phyloP scores from a whole-genome alignment of 30 jellyfish, hydroid and myxozoan species.

The Aurelia aurita region DNA sequence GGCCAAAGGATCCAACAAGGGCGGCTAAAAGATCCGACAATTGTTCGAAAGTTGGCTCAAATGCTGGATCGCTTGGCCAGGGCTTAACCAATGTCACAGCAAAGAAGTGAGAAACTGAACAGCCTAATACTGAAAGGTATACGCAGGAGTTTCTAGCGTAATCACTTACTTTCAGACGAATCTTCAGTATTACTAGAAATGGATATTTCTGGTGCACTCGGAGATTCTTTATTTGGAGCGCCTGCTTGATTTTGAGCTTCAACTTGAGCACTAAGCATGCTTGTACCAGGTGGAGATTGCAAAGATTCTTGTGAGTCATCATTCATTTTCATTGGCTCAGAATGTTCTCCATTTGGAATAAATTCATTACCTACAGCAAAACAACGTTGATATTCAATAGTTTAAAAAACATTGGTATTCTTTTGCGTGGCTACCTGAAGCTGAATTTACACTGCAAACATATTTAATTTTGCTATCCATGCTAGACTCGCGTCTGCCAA shows the following conservation, averaged over 20 bases:
- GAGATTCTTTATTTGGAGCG: background rate
- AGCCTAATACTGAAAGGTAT: no score
- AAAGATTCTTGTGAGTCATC: background rate
- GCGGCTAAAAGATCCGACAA: no score
- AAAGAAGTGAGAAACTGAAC: no score
- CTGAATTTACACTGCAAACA: no score
- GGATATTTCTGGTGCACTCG: background rate
- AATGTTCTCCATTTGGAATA: conserved; percentile 56
- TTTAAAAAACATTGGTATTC: background rate
- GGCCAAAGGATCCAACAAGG: no score
- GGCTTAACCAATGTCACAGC: no score
- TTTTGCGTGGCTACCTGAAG: background rate
- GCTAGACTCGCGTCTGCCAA: no score
- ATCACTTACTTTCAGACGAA: conserved; percentile 13
- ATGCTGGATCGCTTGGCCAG: no score
- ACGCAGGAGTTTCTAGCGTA: no score
- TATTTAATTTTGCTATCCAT: no score
- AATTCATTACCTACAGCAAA: conserved; percentile 31
- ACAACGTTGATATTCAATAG: background rate
- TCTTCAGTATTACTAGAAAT: background rate
- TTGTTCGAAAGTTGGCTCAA: no score
- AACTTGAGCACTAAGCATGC: conserved; percentile 62
- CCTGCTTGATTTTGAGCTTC: conserved; percentile 31
- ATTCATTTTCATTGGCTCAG: conserved; percentile 38
- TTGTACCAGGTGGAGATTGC: conserved; percentile 46